These are phyloP conservation scores for Coenonympha glycerion DNA, from an alignment of 2,888 invertebrate species.

Conservation along the genomic window DNA sequence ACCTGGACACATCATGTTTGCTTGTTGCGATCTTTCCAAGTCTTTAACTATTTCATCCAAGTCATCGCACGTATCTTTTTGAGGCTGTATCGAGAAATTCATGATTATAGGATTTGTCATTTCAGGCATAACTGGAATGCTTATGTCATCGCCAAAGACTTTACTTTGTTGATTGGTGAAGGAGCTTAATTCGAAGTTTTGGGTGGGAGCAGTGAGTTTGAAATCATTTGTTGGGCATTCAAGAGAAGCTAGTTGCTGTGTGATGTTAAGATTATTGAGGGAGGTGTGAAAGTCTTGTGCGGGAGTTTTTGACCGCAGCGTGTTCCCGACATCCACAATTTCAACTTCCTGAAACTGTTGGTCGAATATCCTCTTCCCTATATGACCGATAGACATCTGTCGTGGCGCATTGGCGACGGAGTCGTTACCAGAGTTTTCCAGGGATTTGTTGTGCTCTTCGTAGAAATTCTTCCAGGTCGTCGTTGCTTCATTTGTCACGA, in stretches of 20 bases:
- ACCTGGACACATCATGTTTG: slow-evolving; percentile 36
- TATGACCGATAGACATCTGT: slow-evolving; percentile 42
- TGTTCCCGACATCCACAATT: slow-evolving; percentile 42
- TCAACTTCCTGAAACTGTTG: slow-evolving; percentile 61
- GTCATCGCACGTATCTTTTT: slow-evolving; percentile 44
- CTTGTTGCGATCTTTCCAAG: slow-evolving; percentile 34
- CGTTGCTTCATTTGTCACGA: slow-evolving; percentile 61
- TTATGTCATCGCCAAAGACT: slow-evolving; percentile 49
- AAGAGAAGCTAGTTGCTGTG: slow-evolving; percentile 43
- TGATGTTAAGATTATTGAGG: slow-evolving; percentile 43
- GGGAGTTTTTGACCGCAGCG: slow-evolving; percentile 31
- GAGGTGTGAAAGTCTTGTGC: slow-evolving; percentile 39
- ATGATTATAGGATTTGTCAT: slow-evolving; percentile 50
- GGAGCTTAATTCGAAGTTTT: slow-evolving; percentile 52
- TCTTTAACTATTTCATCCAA: slow-evolving; percentile 57
- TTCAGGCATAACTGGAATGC: slow-evolving; percentile 40
- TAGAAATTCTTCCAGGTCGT: slow-evolving; percentile 69
- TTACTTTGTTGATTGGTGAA: slow-evolving; percentile 53
- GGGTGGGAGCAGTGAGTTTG: slow-evolving; percentile 40
- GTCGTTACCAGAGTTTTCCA: slow-evolving; percentile 60
- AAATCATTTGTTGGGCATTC: slow-evolving; percentile 42
- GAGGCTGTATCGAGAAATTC: slow-evolving; percentile 52
- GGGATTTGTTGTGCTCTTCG: slow-evolving; percentile 62
- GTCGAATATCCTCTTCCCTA: slow-evolving; percentile 55
- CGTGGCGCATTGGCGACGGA: slow-evolving; percentile 37